Base-by-base conservation (phyloP, 2,888 invertebrate species). In the Molorchus minor region DNA sequence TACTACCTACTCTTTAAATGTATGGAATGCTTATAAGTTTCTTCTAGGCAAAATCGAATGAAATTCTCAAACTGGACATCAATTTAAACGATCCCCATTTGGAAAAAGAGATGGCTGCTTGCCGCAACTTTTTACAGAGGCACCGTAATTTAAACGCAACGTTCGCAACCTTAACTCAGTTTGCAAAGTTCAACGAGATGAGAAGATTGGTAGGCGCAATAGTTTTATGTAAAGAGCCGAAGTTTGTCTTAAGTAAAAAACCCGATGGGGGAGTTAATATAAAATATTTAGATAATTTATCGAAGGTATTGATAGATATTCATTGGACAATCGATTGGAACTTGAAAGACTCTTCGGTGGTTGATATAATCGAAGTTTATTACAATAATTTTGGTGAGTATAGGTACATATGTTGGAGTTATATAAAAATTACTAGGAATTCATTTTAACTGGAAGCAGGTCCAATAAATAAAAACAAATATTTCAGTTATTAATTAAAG, bases 21-120 rank as follows among this genome's bases (percentile, higher is more conserved):
- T 21, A 12, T 30, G 36, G 19, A 12, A 45, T 40, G 33, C 3
- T n/a, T 33, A 8, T 43, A 33, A 41, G 8, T 2, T 25, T 16
- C 20, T 61, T 67, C 47, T 45, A 68, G 67, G 65, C 62, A 20
- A 55, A 43, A 16, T 59, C 64, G 8, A 52, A 15, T 43, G 68
- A 68, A 56, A 56, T 68, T 17, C 56, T 68, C 16, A 68, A 68
- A 51, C 33, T 65, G 38, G 61, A 68, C 8, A 62, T 68, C 3
- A 43, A 51, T 1, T 15, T 68, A 13, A 29, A 36, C 3, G 58
- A 65, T 45, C 45, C 54, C 7, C 16, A 35, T 20, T 44, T 65
- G 16, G 51, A 58, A 8, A 62, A 55, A 57, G 65, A 68, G 51
- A 55, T 65, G 13, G 51, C 52, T 2, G 13, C 35, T 10, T 62